Conservation (phyloP, 2,113 vertebrate genomes). For the Cyanoderma ruficeps region DNA sequence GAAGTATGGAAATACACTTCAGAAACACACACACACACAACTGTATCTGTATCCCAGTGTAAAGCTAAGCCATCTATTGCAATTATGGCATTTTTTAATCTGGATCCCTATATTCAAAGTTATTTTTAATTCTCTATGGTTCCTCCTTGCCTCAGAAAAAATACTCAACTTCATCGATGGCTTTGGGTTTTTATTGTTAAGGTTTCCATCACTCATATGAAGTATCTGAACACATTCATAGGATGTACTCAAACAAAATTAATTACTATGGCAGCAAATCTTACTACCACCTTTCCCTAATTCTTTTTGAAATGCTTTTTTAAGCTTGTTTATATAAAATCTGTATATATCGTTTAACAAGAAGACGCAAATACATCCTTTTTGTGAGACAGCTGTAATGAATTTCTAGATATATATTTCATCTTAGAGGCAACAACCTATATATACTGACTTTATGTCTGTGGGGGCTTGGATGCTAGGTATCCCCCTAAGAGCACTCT, state of each 20-base stretch:
- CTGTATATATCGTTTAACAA: neutral
- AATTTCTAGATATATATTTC: neutral
- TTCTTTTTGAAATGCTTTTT: neutral
- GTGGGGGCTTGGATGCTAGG: neutral
- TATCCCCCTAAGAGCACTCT: neutral
- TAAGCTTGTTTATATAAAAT: neutral
- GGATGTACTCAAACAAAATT: neutral
- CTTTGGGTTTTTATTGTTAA: neutral
- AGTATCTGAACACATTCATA: neutral
- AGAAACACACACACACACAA: neutral
- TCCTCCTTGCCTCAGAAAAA: neutral
- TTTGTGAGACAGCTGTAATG: neutral
- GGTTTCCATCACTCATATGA: neutral
- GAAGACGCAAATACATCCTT: neutral
- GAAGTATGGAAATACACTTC: neutral
- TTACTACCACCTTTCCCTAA: neutral
- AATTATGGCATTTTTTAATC: neutral
- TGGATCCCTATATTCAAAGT: neutral
- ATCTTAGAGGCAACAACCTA: neutral
- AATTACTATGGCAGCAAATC: neutral
- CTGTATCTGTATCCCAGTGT: neutral
- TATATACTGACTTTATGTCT: neutral
- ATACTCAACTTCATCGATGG: neutral
- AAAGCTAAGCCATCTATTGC: neutral
- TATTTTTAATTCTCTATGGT: neutral